Percentiles rank a stretch among this genome's conserved stretches.
Conservation (phyloP, 53 echinoderm and acorn worm species). For the Antedon mediterranea region DNA sequence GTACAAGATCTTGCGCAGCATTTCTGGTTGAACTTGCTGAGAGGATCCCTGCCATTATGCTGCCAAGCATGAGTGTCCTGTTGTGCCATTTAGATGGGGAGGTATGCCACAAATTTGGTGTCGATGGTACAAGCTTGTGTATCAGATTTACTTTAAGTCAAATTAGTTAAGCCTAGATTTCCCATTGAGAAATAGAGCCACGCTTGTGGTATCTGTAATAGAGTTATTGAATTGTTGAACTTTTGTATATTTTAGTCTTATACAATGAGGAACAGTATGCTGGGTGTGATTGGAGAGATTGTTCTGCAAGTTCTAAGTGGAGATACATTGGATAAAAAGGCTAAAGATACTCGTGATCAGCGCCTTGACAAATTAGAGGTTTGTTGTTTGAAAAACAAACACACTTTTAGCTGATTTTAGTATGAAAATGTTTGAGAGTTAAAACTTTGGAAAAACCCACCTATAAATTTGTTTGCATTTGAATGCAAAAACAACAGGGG, state of each 20-base stretch:
- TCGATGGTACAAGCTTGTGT: too few relatives aligned
- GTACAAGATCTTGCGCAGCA: constrained; percentile 69
- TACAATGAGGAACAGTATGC: constrained; percentile 90
- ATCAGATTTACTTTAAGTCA: too few relatives aligned
- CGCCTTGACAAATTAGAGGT: constrained; percentile 93
- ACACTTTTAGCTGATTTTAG: too few relatives aligned
- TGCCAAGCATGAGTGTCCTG: constrained; percentile 77
- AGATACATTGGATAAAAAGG: constrained; percentile 68
- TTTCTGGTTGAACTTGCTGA: constrained; percentile 86
- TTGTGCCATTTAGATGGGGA: constrained; percentile 80
- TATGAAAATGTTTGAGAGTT: too few relatives aligned
- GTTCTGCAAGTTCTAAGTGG: constrained; percentile 67
- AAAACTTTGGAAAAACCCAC: too few relatives aligned
- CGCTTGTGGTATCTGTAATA: too few relatives aligned
- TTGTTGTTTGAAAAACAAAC: not conserved
- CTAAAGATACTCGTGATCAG: constrained; percentile 67
- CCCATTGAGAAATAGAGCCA: too few relatives aligned
- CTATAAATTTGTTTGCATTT: too few relatives aligned
- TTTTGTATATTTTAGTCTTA: constrained; percentile 63
- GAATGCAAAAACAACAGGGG: too few relatives aligned
- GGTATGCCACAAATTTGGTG: constrained; percentile 7
- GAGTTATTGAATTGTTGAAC: too few relatives aligned
- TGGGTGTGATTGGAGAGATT: constrained; percentile 82
- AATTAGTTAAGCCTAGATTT: too few relatives aligned
- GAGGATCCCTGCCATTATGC: constrained; percentile 59